Evolutionary conservation across 2,113 vertebrate species (phyloP).

Genomic region (Machaerirhynchus nigripectus): DNA sequence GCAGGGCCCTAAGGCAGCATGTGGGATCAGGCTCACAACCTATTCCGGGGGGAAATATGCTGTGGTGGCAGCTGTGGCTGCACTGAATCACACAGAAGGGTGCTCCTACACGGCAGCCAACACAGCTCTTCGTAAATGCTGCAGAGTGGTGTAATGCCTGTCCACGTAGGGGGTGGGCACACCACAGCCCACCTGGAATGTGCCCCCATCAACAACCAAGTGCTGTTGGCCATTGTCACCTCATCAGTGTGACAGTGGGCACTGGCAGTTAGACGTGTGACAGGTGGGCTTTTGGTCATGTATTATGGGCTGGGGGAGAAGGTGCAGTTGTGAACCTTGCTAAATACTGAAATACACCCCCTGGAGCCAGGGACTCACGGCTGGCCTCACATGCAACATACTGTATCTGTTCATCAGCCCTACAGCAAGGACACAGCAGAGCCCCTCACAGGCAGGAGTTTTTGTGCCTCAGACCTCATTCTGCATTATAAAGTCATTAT

Average conservation of each 20-base stretch:
- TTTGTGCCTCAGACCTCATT: neutral
- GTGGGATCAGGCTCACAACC: neutral
- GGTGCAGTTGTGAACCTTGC: neutral
- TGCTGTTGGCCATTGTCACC: neutral
- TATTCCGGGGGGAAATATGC: accelerated
- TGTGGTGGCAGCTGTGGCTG: neutral
- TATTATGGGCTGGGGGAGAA: neutral
- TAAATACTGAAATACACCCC: neutral
- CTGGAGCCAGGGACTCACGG: accelerated
- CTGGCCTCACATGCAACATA: accelerated
- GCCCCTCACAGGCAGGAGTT: accelerated
- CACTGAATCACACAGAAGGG: accelerated
- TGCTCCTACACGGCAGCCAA: accelerated
- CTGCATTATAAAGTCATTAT: neutral
- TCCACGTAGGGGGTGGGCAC: accelerated
- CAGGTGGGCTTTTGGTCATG: neutral
- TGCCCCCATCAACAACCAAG: neutral
- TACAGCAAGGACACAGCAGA: neutral
- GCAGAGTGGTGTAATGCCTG: neutral
- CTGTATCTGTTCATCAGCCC: neutral
- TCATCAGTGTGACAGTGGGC: neutral
- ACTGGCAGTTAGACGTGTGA: accelerated
- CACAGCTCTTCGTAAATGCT: neutral
- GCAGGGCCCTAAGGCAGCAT: neutral
- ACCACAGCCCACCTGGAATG: neutral